A percentile compares a stretch with the other conserved stretches of the same genome.
Evolutionary conservation across 2,113 vertebrate genomes (phyloP).

Genomic region (Syrrhaptes paradoxus): DNA sequence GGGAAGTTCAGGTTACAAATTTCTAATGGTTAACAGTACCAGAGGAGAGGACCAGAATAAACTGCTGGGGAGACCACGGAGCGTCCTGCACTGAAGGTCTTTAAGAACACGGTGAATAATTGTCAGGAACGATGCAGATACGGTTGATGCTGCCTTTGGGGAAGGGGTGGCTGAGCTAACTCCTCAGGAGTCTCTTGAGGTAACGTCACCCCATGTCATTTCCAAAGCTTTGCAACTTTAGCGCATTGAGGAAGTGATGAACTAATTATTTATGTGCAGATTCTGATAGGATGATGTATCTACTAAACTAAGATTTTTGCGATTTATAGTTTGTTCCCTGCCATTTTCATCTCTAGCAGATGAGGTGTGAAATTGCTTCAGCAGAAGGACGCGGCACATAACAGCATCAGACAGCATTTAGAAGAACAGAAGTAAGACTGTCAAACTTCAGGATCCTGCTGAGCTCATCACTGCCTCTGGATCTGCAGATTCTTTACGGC

Average conservation of each 20-base stretch:
- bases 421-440: neutral
- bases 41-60: neutral
- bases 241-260: constrained; percentile 2
- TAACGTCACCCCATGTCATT: neutral
- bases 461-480: neutral
- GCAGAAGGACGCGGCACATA: constrained; percentile 6
- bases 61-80: neutral
- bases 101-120: neutral
- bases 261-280: constrained; percentile 39
- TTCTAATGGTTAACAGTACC: neutral
- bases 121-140: neutral
- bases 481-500: neutral
- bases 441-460: neutral
- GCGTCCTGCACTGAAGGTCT: neutral
- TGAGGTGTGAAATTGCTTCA: constrained; percentile 69
- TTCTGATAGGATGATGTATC: constrained; percentile 28
- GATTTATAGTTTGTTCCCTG: constrained; percentile 63
- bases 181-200: neutral
- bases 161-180: neutral
- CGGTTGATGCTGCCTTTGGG: neutral
- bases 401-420: neutral
- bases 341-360: constrained; percentile 59
- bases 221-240: neutral
- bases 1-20: neutral
- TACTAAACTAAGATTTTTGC: constrained; percentile 3